Evolutionary conservation across 2,113 vertebrate species (phyloP), one percentile per base, ranked within the genome.

Genomic region (Argyrosomus japonicus): DNA sequence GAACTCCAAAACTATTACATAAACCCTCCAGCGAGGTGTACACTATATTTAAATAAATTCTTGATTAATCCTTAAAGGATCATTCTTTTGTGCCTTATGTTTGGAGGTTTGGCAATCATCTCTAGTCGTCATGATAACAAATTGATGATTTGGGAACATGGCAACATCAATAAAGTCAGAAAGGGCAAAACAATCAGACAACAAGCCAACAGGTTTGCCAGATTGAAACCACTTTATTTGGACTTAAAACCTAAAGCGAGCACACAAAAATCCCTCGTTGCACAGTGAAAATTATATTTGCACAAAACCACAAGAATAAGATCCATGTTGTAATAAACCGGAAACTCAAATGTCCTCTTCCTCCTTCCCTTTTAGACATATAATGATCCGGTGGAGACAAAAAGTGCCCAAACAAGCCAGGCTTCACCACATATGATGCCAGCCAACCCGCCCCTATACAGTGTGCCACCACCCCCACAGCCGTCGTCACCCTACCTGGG

Each of bases 401-500:
- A 99, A 95, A 96, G 90, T 68, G 5, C 90, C 77, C 98, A 96
- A 86, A 96, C 94, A 21, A 97, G 92, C 88, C 96, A 97, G 40
- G 95, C 95, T 1, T 96, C 98, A 21, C 96, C 98, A 84, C 98
- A 99, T 92, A 97, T 99, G 97, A 97, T 99, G 82, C 94, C 97
- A 25, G 96, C 95, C 86, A 99, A 97, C 95, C 92, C 96, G 82
- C 95, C 96, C 62, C 95, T 99, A 94, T 99, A 99, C 87, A 96
- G 97, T 0, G 96, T 99, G 94, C 96, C 97, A 0, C 95, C 95
- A 0, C 96, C 97, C 0, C 96, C 97, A 0, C 97, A 98, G 93
- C 91, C 97, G 40, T 97, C 97, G 48, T 97, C 97, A 0, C 96
- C 97, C 50, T 98, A 97, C 94, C 95, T 97, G 36, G 96, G 97